Conservation (phyloP, 2,797 vertebrate species). For the Rachycentron canadum region DNA sequence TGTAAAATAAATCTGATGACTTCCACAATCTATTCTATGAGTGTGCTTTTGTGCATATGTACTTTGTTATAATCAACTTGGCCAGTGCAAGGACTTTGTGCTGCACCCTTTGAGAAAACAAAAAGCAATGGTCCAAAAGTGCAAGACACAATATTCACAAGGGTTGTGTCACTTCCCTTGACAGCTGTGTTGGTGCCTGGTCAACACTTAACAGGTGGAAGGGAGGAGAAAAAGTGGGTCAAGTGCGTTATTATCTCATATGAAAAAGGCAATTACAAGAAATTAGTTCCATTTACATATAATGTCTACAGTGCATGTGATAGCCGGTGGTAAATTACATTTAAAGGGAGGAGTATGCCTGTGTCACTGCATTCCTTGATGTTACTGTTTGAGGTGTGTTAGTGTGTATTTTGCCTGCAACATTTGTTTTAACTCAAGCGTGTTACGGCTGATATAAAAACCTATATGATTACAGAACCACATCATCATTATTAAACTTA, state of each 20-base stretch:
- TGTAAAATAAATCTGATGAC: conserved; percentile 71
- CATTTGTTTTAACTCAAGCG: conserved; percentile 3
- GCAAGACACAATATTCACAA: not conserved
- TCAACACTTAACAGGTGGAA: not conserved
- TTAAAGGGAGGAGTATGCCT: conserved; percentile 51
- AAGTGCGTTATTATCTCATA: not conserved
- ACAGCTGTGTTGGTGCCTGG: not conserved
- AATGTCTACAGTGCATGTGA: conserved; percentile 4
- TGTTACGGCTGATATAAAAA: not conserved
- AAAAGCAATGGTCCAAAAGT: not conserved
- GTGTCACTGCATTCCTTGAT: conserved; percentile 68
- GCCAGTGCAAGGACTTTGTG: not conserved
- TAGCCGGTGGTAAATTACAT: conserved; percentile 10
- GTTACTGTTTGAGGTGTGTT: conserved; percentile 45
- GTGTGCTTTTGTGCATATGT: conserved; percentile 7
- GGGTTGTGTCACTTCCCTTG: not conserved
- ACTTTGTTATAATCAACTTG: not conserved
- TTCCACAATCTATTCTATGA: conserved; percentile 17
- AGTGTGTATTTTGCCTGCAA: not conserved
- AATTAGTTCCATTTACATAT: conserved; percentile 15
- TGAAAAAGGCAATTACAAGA: conserved; percentile 5
- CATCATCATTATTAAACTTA: not conserved
- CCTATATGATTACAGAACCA: not conserved
- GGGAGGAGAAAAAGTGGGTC: not conserved
- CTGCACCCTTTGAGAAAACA: not conserved